Conservation (phyloP, 2,113 vertebrate species). For the Xiphias gladius region DNA sequence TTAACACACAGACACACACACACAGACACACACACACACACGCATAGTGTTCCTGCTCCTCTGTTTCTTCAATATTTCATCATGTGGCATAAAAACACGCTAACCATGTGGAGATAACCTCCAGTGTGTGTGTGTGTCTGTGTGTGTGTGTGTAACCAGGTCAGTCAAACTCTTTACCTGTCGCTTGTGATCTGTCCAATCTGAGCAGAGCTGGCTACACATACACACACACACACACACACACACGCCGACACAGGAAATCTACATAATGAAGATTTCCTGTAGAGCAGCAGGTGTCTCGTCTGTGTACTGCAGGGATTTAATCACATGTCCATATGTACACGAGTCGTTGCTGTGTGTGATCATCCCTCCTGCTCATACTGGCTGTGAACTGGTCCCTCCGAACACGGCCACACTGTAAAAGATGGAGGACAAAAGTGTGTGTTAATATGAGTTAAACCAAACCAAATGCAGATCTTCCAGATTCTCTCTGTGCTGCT, state of each 20-base stretch:
- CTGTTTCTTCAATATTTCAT: constrained; percentile 83
- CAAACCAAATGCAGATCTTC: background rate
- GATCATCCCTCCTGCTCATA: background rate
- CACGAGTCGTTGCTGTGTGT: background rate
- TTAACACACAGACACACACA: constrained; percentile 51
- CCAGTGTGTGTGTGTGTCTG: constrained; percentile 47
- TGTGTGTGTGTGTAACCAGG: constrained; percentile 50
- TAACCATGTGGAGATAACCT: constrained; percentile 78
- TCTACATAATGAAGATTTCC: constrained; percentile 59
- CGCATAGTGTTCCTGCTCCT: constrained; percentile 43
- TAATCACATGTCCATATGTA: constrained; percentile 21
- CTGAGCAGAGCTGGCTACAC: constrained; percentile 15
- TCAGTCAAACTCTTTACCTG: constrained; percentile 56
- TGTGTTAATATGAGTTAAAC: background rate
- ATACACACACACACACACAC: constrained; percentile 22
- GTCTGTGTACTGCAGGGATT: constrained; percentile 40
- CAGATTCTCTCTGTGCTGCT: background rate
- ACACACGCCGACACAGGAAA: constrained; percentile 28
- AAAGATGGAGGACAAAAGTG: background rate
- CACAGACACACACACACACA: constrained; percentile 36
- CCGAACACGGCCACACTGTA: background rate
- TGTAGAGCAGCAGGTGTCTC: constrained; percentile 36
- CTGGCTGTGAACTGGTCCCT: background rate
- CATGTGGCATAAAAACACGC: constrained; percentile 77
- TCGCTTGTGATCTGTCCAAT: constrained; percentile 33